Percentiles rank a stretch among this genome's conserved stretches.
These are phyloP conservation scores for Meda fulgida DNA, from an alignment of 2,797 vertebrate genomes.

Conservation along the genomic window DNA sequence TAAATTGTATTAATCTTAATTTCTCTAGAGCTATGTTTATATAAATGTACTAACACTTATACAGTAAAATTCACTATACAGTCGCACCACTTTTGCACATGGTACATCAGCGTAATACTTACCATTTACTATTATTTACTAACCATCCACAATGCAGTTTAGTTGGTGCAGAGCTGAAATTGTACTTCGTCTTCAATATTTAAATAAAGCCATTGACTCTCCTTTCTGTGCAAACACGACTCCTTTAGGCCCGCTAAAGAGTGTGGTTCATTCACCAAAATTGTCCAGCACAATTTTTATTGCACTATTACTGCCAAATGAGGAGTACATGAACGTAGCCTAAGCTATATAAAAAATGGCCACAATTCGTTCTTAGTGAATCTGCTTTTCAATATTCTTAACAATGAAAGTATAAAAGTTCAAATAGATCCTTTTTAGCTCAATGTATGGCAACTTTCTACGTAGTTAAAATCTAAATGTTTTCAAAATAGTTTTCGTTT, in stretches of 20 bases:
- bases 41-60: neutral
- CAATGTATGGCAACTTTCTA: neutral
- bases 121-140: neutral
- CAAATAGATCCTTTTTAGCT: neutral
- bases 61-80: neutral
- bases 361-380: neutral
- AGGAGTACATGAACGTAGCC: neutral
- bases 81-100: neutral
- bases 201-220: neutral
- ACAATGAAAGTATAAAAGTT: neutral
- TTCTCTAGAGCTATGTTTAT: neutral
- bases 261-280: neutral
- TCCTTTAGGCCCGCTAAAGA: neutral
- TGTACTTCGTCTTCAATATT: neutral
- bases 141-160: neutral
- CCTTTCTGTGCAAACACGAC: neutral
- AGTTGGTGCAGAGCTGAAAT: neutral
- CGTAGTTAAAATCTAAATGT: neutral
- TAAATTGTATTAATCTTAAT: neutral
- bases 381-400: neutral
- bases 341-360: neutral
- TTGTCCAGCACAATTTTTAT: neutral
- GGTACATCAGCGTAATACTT: neutral
- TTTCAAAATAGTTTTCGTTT: neutral
- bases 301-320: neutral